Conservation (phyloP, 2,888 invertebrate genomes). For the Parasteatoda lunata region DNA sequence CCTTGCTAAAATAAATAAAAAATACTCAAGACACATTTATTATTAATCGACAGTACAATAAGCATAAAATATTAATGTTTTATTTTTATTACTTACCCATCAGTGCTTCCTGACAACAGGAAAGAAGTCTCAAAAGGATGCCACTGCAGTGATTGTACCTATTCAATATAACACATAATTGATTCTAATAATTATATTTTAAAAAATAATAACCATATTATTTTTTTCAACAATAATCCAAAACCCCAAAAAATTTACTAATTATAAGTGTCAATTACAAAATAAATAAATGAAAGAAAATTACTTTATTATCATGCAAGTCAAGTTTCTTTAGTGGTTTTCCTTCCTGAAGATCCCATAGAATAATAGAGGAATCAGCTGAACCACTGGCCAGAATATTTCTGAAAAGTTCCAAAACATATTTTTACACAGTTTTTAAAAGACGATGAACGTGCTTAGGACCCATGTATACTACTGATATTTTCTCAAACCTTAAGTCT, state of each 20-base stretch:
- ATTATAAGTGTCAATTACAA: too few species aligned
- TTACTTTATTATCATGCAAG: slow-evolving; percentile 84
- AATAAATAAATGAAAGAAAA: too few species aligned
- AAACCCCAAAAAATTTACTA: too few species aligned
- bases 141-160: slow-evolving; percentile 86
- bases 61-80: not conserved
- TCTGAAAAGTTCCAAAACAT: slow-evolving; percentile 75
- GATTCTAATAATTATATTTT: not conserved
- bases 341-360: slow-evolving; percentile 94
- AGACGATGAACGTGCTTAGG: not conserved
- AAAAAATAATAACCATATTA: too few species aligned
- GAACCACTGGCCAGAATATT: slow-evolving; percentile 95
- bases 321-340: slow-evolving; percentile 83
- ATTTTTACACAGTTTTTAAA: not conserved
- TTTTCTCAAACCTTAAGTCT: too few species aligned
- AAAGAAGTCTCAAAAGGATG: slow-evolving; percentile 88
- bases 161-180: slow-evolving; percentile 4
- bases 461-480: too few species aligned
- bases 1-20: too few species aligned
- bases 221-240: too few species aligned
- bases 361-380: slow-evolving; percentile 87
- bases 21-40: not conserved
- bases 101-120: slow-evolving; percentile 88
- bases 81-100: slow-evolving; percentile 77
- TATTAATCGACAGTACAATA: not conserved